Evolutionary conservation across 2,888 invertebrate species (phyloP), one percentile per base, ranked within the genome.

Genomic region (Eretmocerus hayati): DNA sequence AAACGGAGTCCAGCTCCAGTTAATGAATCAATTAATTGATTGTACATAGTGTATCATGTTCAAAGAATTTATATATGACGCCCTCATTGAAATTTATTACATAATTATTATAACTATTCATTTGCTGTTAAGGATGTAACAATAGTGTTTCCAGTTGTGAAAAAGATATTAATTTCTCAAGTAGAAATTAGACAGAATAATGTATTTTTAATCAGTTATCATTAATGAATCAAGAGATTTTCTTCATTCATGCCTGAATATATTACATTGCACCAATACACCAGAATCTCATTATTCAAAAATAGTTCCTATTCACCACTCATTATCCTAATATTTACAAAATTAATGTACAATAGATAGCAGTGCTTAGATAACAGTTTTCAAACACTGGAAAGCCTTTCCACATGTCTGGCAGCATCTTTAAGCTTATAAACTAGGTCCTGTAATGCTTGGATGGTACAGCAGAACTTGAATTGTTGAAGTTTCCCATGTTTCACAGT

Each of bases 371-470:
- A 38, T 13, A 5, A 9, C 15, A n/a, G 33, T n/a, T 5, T 16
- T 33, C 38, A 60, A 42, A 48, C 46, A 48, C 54, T 62, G 15
- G 63, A 58, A 22, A 79, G 65, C 61, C 74, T 77, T 57, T 81
- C 80, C 61, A 81, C 78, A 62, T 83, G 83, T 56, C 80, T 69
- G 42, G 79, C 74, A 41, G 80, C 75, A 62, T 83, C 82, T 64
- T 81, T 82, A 19, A 84, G 66, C 68, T 83, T 83, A 59, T 80
- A 80, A 50, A 83, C 78, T 47, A 84, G 72, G 68, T 83, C 83
- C 61, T 83, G 82, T 39, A 84, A 62, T 60, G 83, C 79, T 55
- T 80, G 81, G 31, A 75, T 75, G 35, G 77, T 79, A 62, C 83
- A 83, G 4, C 76, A 78, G 58, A 83, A 83, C 54, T 73, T 73